phyloP scores from a whole-genome alignment of 2,888 invertebrate species.

The Brenthis daphne region DNA sequence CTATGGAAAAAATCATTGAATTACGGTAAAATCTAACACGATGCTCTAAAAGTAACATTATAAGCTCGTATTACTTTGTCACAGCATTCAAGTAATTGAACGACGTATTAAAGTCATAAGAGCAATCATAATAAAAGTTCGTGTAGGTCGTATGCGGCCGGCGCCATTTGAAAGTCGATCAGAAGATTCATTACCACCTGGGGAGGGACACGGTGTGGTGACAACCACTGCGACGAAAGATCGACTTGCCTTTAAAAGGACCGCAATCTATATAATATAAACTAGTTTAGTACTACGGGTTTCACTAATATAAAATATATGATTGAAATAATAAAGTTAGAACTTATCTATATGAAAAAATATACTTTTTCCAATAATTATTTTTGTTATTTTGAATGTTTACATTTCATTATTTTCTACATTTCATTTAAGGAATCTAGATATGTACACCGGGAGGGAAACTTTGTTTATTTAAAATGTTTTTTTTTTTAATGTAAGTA shows the following conservation, averaged over 20 bases:
- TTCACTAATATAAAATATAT: not conserved
- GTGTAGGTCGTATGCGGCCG: slow-evolving; percentile 36
- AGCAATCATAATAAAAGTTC: slow-evolving; percentile 25
- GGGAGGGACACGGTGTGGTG: slow-evolving; percentile 46
- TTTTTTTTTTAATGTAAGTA: too few species aligned
- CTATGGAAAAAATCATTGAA: too few species aligned
- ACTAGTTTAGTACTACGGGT: not conserved
- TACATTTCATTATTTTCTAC: too few species aligned
- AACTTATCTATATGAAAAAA: too few species aligned
- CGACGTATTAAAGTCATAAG: slow-evolving; percentile 21
- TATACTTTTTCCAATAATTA: too few species aligned
- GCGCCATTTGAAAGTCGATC: slow-evolving; percentile 47
- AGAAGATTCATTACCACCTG: slow-evolving; percentile 49
- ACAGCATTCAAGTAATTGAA: slow-evolving; percentile 17
- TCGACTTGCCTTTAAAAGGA: slow-evolving; percentile 20
- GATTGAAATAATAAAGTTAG: too few species aligned
- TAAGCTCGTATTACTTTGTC: slow-evolving; percentile 2
- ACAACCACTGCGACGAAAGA: slow-evolving; percentile 45
- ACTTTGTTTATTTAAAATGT: not conserved
- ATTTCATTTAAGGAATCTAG: too few species aligned
- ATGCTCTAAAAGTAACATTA: too few species aligned
- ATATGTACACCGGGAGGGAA: too few species aligned
- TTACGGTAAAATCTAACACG: too few species aligned
- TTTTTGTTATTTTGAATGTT: too few species aligned
- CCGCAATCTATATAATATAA: slow-evolving; percentile 11